These are phyloP conservation scores for Tragelaphus buxtoni DNA, from an alignment of 2,113 vertebrate species.

Conservation along the genomic window DNA sequence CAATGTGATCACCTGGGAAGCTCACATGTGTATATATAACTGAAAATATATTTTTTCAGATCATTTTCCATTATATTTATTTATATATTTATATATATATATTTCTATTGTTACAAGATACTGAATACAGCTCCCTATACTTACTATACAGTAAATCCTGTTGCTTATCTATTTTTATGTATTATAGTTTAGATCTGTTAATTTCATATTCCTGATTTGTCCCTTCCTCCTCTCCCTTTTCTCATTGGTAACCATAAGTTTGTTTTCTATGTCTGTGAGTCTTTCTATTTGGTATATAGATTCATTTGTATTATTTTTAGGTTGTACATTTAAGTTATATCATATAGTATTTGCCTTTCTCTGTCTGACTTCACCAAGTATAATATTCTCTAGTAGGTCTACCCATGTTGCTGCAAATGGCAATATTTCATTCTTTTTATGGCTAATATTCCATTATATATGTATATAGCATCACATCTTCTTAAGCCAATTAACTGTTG, in stretches of 20 bases:
- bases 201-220: neutral
- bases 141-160: neutral
- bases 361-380: neutral
- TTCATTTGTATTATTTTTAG: neutral
- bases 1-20: neutral
- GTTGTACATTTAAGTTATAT: neutral
- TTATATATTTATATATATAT: neutral
- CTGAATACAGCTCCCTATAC: neutral
- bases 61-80: neutral
- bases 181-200: neutral
- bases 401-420: neutral
- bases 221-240: neutral
- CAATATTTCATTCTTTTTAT: neutral
- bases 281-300: neutral
- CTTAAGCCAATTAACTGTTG: neutral
- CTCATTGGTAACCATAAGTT: neutral
- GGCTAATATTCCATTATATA: neutral
- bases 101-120: neutral
- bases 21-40: neutral
- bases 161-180: neutral
- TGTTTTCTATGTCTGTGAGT: neutral
- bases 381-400: neutral
- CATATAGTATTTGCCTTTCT: neutral
- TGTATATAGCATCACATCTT: neutral
- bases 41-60: neutral